Conservation (phyloP, 2,113 vertebrate species). For the Sturnus vulgaris region DNA sequence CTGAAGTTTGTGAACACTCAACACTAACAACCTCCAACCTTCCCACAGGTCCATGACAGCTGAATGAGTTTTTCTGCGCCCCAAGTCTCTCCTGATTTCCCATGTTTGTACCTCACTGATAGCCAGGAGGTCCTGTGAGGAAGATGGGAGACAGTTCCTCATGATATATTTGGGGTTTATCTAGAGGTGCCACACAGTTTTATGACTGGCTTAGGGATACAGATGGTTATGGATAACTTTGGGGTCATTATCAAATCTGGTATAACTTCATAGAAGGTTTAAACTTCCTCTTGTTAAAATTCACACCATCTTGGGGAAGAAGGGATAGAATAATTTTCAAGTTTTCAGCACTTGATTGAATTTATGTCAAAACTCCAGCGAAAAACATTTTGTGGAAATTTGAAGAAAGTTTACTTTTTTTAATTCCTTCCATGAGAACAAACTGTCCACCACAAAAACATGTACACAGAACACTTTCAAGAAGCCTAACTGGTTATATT, state of each 20-base stretch:
- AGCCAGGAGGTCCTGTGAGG: neutral
- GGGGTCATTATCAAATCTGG: neutral
- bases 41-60: no score
- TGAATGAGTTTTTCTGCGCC: neutral
- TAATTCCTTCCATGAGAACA: neutral
- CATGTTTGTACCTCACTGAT: neutral
- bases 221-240: neutral
- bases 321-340: neutral
- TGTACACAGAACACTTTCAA: neutral
- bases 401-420: neutral
- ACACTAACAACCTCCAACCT: neutral
- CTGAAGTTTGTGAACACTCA: neutral
- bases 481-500: neutral
- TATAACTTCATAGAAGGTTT: neutral
- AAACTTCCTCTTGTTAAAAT: neutral
- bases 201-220: neutral
- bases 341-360: neutral
- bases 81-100: neutral
- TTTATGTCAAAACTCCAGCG: neutral
- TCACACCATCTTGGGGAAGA: neutral
- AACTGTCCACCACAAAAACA: neutral
- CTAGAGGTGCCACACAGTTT: neutral
- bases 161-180: fast-evolving
- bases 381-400: neutral
- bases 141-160: neutral